Base-by-base conservation (phyloP, 2,888 invertebrate species). In the Torymus texanus region DNA sequence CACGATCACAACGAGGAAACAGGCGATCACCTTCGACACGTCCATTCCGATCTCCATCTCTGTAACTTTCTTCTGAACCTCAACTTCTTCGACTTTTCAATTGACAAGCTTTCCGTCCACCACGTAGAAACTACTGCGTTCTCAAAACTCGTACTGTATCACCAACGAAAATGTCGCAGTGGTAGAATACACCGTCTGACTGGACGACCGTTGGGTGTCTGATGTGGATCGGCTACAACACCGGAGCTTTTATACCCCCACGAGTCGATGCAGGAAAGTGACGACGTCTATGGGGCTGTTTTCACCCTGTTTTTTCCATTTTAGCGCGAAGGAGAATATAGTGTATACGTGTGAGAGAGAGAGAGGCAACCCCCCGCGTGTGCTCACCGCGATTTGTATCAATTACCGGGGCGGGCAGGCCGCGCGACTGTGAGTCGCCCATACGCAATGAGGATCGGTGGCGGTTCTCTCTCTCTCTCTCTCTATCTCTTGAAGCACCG, bases 311-410 rank as follows among this genome's bases (percentile, higher is more conserved):
- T 63, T 61, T 13, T 29, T 14, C 58, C n/a, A 14, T 56, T n/a
- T 4, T 10, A 10, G 18, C 11, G 16, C 14, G 70, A 21, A 41
- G 8, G 12, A 2, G 18, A 24, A n/a, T n/a, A n/a, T 24, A 10
- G 13, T 24, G 16, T 29, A 24, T 29, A 56, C 14, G 66, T 65
- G 29, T 5, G 29, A 29, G 41, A 41, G 41, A 41, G 41, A 41
- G 5, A 8, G 41, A 41, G 41, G 41, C 10, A 41, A 29, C 83
- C 85, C 84, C 85, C 83, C 81, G 85, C 80, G 24, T 12, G 73
- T 1, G 13, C 80, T 79, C 84, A 71, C 79, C 78, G 79, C 86
- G 82, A 90, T 90, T 89, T 86, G 86, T 90, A 87, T 90, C 86
- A 86, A 89, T 90, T 90, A 79, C 41, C 5, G 41, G 41, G 18